These are phyloP conservation scores for Coptotermes formosanus DNA, from an alignment of 1,140 invertebrate species.

Conservation along the genomic window DNA sequence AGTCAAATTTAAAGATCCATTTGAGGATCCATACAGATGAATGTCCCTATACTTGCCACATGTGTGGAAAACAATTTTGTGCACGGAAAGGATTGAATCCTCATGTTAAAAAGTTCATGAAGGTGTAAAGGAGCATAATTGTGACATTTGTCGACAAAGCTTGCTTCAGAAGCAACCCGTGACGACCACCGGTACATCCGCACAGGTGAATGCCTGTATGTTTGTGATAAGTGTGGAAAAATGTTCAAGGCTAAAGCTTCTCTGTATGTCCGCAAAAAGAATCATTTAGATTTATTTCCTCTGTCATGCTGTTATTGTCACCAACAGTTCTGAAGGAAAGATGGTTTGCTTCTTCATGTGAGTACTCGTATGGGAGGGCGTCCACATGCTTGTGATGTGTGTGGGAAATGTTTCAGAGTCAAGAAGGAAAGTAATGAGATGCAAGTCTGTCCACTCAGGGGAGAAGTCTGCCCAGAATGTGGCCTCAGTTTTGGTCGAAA, in stretches of 20 bases:
- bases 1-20: slow-evolving; percentile 44
- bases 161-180: slow-evolving; percentile 17
- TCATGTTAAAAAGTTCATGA: slow-evolving; percentile 37
- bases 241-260: slow-evolving; percentile 41
- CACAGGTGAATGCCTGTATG: slow-evolving; percentile 45
- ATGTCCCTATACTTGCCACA: slow-evolving; percentile 48
- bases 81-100: slow-evolving; percentile 37
- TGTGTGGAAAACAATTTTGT: slow-evolving; percentile 55
- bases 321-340: slow-evolving; percentile 39
- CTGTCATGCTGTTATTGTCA: slow-evolving; percentile 41
- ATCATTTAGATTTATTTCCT: slow-evolving; percentile 41
- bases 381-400: slow-evolving; percentile 41
- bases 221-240: slow-evolving; percentile 45
- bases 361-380: slow-evolving; percentile 41
- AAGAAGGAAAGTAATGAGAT: slow-evolving; percentile 37
- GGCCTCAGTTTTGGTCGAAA: slow-evolving; percentile 20
- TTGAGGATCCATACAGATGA: slow-evolving; percentile 54
- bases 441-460: slow-evolving; percentile 35
- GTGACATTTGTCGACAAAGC: slow-evolving; percentile 29
- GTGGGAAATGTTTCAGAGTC: slow-evolving; percentile 36
- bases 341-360: slow-evolving; percentile 37
- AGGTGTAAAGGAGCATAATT: slow-evolving; percentile 32
- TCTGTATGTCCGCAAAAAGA: slow-evolving; percentile 37
- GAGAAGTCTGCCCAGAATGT: slow-evolving; percentile 28
- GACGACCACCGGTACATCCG: slow-evolving; percentile 31